Percentiles rank a stretch among this genome's conserved stretches.
Conservation (phyloP, 2,113 vertebrate genomes). For the Rhagologus leucostigma region DNA sequence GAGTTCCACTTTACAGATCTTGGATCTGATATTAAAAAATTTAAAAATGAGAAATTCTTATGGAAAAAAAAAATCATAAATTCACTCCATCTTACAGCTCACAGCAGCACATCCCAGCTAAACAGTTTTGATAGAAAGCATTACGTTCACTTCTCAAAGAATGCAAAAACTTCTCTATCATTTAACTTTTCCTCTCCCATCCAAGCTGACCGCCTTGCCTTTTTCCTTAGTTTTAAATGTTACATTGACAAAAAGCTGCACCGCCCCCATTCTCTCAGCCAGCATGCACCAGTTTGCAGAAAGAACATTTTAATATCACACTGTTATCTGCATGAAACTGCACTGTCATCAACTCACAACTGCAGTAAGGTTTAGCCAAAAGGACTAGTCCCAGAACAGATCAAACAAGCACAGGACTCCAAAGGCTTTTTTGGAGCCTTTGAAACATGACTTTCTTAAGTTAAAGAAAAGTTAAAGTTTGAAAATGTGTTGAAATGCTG, state of each 20-base stretch:
- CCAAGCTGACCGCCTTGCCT: not conserved
- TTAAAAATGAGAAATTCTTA: not conserved
- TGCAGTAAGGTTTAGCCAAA: not conserved
- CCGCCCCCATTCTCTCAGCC: not conserved
- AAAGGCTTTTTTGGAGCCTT: not conserved
- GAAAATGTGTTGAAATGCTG: not conserved
- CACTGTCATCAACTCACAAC: not conserved
- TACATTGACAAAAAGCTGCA: not conserved
- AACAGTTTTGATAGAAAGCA: not conserved
- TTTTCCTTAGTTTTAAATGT: not conserved
- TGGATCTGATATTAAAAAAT: constrained; percentile 73
- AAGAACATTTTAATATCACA: not conserved
- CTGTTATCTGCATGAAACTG: not conserved
- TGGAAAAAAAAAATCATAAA: not conserved
- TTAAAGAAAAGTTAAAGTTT: too few relatives aligned
- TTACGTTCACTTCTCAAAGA: not conserved
- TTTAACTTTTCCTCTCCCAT: not conserved
- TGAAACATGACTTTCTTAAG: not conserved
- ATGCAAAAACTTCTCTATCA: not conserved
- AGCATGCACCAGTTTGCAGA: not conserved
- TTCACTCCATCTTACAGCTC: not conserved
- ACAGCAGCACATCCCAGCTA: not conserved
- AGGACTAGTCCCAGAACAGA: not conserved
- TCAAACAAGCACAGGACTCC: not conserved
- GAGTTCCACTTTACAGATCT: constrained; percentile 88